Conservation (phyloP, 2,113 vertebrate species). For the Egretta garzetta region DNA sequence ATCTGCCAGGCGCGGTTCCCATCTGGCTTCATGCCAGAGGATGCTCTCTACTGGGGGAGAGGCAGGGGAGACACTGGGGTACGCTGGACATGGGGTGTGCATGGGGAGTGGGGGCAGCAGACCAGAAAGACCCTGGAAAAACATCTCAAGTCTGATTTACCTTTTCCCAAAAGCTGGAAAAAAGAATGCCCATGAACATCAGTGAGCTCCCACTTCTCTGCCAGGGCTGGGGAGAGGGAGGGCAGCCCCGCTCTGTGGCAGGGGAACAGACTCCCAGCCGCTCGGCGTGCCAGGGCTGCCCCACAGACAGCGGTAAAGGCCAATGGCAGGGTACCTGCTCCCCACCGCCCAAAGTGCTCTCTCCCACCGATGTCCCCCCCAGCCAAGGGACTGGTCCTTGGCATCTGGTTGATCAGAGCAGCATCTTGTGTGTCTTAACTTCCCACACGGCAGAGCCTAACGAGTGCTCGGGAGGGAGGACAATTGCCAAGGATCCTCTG, state of each 20-base stretch:
- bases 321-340: fast-evolving
- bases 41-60: background rate
- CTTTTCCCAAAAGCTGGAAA: background rate
- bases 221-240: fast-evolving
- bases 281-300: fast-evolving
- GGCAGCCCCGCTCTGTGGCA: fast-evolving
- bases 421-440: background rate
- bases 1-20: background rate
- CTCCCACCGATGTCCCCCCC: fast-evolving
- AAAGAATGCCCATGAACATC: background rate
- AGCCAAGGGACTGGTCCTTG: background rate
- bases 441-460: fast-evolving
- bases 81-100: background rate
- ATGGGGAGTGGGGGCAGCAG: fast-evolving
- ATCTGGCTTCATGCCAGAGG: background rate
- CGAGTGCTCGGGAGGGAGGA: fast-evolving
- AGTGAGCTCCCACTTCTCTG: background rate
- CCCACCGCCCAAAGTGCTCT: background rate
- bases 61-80: background rate
- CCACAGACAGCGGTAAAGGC: background rate
- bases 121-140: background rate
- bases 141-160: background rate
- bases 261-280: background rate
- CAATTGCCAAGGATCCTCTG: fast-evolving
- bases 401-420: background rate